Evolutionary conservation across 2,888 invertebrate species (phyloP).

Genomic region (Dichetophora obliterata): DNA sequence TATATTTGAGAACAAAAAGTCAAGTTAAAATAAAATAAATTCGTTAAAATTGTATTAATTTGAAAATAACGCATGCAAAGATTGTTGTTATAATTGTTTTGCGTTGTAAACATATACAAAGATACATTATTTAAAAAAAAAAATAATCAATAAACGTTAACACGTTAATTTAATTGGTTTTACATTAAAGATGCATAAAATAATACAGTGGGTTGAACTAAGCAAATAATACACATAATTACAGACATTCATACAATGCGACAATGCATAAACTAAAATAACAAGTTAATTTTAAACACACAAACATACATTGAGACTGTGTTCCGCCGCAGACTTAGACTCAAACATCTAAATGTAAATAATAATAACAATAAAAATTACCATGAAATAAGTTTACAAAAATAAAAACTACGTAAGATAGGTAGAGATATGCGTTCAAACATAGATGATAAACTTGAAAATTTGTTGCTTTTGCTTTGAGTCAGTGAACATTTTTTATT

Average conservation of each 20-base stretch:
- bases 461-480: background rate
- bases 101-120: background rate
- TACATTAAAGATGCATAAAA: background rate
- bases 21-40: constrained; percentile 20
- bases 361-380: background rate
- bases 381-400: background rate
- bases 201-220: constrained; percentile 8
- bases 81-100: background rate
- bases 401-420: background rate
- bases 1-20: background rate
- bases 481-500: background rate
- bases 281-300: background rate
- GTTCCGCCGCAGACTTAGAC: background rate
- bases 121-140: background rate
- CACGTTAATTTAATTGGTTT: background rate
- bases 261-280: background rate
- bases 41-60: constrained; percentile 20
- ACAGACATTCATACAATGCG: constrained; percentile 23
- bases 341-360: background rate
- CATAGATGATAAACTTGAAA: background rate
- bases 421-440: background rate
- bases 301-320: constrained; percentile 7
- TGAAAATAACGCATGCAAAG: constrained; percentile 8
- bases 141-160: background rate
- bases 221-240: constrained; percentile 17